phyloP scores from a whole-genome alignment of 2,113 vertebrate species.

The Arvicanthis niloticus region DNA sequence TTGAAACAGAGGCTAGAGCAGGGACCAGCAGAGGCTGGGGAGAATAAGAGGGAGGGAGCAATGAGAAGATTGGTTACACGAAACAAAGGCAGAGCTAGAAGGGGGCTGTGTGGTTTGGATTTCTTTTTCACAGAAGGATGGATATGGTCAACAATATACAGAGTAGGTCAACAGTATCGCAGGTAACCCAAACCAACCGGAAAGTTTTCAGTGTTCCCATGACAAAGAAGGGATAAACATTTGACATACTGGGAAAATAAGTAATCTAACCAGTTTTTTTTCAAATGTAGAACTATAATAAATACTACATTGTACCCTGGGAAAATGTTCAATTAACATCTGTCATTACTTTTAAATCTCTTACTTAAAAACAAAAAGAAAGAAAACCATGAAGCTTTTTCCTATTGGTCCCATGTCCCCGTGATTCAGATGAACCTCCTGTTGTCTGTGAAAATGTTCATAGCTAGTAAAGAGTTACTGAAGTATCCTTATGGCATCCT shows the following conservation, averaged over 20 bases:
- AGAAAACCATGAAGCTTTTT: neutral
- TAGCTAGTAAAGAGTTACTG: neutral
- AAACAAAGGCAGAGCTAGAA: neutral
- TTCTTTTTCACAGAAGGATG: neutral
- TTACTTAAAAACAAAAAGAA: neutral
- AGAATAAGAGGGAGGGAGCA: neutral
- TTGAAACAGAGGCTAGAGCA: neutral
- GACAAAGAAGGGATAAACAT: neutral
- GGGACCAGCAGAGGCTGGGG: neutral
- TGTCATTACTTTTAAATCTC: neutral
- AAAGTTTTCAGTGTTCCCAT: neutral
- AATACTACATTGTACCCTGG: neutral
- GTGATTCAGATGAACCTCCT: neutral
- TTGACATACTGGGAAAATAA: neutral
- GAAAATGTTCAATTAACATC: neutral
- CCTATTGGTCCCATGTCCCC: neutral
- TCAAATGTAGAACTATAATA: neutral
- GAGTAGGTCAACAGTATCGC: no score
- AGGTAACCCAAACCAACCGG: neutral
- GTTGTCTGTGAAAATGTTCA: neutral
- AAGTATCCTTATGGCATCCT: neutral
- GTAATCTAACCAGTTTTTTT: neutral
- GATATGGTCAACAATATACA: no score
- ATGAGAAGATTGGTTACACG: neutral
- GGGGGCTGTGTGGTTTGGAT: neutral